Conservation (phyloP, 2,797 vertebrate genomes). For the Gymnothorax reevesii region DNA sequence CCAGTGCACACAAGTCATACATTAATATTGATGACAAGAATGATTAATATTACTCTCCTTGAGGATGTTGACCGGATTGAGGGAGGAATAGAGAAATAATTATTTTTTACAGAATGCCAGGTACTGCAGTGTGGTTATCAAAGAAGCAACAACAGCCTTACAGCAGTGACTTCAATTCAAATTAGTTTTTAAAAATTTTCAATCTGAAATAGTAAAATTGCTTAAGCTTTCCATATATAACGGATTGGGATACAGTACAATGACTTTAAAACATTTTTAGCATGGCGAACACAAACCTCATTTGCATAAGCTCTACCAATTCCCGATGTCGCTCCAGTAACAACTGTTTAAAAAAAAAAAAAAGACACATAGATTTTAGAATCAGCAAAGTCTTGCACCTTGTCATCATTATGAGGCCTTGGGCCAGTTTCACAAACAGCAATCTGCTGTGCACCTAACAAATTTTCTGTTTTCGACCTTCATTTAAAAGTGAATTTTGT, state of each 20-base stretch:
- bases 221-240: background rate
- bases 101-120: background rate
- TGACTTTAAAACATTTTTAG: background rate
- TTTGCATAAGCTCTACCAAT: conserved; percentile 77
- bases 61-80: background rate
- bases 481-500: too few species aligned
- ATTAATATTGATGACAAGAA: background rate
- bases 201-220: background rate
- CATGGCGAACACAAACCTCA: conserved; percentile 65
- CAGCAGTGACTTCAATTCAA: background rate
- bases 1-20: background rate
- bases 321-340: conserved; percentile 78
- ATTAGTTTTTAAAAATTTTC: background rate
- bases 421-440: too few species aligned
- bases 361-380: background rate
- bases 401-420: background rate
- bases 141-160: background rate
- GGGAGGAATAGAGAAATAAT: background rate
- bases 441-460: too few species aligned
- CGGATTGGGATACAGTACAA: background rate
- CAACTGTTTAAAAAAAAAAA: conserved; percentile 62
- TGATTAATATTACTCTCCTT: background rate
- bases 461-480: too few species aligned
- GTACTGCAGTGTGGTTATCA: background rate
- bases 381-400: background rate